phyloP scores from a whole-genome alignment of 1,140 invertebrate genomes.

The Wiebesia pumilae region DNA sequence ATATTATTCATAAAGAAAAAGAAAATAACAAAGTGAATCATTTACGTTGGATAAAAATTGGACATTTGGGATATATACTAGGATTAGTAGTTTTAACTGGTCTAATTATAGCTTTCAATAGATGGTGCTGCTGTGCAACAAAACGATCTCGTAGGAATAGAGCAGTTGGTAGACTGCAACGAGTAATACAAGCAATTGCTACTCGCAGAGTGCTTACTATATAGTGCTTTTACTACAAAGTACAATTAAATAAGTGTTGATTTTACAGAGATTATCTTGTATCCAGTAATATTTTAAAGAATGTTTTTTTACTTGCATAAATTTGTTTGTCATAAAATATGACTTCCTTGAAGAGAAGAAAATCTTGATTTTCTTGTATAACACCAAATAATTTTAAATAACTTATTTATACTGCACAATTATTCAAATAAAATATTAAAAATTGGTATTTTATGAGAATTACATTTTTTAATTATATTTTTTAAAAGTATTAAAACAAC shows the following conservation, averaged over 20 bases:
- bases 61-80: conserved; percentile 62
- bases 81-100: conserved; percentile 59
- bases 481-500: background rate
- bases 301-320: conserved; percentile 13
- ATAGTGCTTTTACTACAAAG: conserved; percentile 53
- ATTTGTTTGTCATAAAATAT: conserved; percentile 16
- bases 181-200: conserved; percentile 70
- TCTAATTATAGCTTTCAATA: conserved; percentile 63
- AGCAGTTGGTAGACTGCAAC: conserved; percentile 66
- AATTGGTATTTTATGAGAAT: background rate
- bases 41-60: conserved; percentile 49
- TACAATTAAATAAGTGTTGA: conserved; percentile 43
- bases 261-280: conserved; percentile 46
- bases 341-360: background rate
- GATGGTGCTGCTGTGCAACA: conserved; percentile 62
- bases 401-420: background rate
- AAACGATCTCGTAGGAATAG: conserved; percentile 69
- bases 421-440: conserved; percentile 6
- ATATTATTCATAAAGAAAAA: conserved; percentile 54
- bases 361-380: conserved; percentile 10
- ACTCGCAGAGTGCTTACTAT: conserved; percentile 70
- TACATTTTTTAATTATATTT: background rate
- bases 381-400: conserved; percentile 11
- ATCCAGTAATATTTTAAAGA: conserved; percentile 26
- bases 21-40: conserved; percentile 42